Evolutionary conservation across 2,113 vertebrate species (phyloP).

Genomic region (Epinephelus fuscoguttatus): DNA sequence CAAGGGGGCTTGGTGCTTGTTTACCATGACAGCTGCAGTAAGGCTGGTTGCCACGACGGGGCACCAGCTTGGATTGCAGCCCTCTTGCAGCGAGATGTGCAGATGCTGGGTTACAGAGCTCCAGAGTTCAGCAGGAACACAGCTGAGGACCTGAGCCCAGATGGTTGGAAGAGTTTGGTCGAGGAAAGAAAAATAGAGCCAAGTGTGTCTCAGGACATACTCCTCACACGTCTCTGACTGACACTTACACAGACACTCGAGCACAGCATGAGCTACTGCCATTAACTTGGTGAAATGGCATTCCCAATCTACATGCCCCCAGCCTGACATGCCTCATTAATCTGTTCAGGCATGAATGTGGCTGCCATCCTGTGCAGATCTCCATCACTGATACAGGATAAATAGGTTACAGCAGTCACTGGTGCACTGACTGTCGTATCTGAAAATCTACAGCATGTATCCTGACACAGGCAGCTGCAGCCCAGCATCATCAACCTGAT

Average conservation of each 20-base stretch:
- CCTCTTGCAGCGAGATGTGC: conserved; percentile 56
- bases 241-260: conserved; percentile 28
- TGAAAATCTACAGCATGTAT: conserved; percentile 26
- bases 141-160: conserved; percentile 69
- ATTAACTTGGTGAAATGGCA: conserved; percentile 33
- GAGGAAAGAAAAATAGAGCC: conserved; percentile 23
- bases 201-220: conserved; percentile 41
- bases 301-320: conserved; percentile 28
- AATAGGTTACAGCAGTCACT: conserved; percentile 45
- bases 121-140: conserved; percentile 55
- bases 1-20: conserved; percentile 62
- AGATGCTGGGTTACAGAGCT: conserved; percentile 63
- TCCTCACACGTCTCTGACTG: conserved; percentile 31
- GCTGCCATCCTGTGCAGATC: conserved; percentile 39
- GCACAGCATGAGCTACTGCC: conserved; percentile 28
- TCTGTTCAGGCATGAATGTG: conserved; percentile 40
- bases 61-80: conserved; percentile 53
- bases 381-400: conserved; percentile 44
- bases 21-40: conserved; percentile 73
- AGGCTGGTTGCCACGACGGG: conserved; percentile 66
- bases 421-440: conserved; percentile 34
- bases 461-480: conserved; percentile 33
- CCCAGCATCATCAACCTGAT: conserved; percentile 29
- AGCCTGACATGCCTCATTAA: conserved; percentile 48
- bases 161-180: conserved; percentile 46